These are phyloP conservation scores for Prietella phreatophila DNA, from an alignment of 2,113 vertebrate genomes.

Conservation along the genomic window DNA sequence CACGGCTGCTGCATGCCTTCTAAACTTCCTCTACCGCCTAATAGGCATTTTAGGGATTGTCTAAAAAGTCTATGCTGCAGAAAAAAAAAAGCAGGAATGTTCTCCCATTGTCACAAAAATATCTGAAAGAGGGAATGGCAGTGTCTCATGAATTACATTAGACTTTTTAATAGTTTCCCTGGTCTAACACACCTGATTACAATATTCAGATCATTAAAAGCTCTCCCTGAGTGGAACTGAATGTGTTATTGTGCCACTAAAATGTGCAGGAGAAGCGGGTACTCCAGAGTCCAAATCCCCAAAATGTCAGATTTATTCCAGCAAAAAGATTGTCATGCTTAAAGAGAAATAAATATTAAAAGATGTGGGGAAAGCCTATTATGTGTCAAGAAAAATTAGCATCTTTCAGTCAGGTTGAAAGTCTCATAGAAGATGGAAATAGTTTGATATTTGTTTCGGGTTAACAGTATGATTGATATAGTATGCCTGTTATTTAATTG, in stretches of 20 bases:
- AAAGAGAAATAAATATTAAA: neutral
- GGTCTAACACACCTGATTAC: neutral
- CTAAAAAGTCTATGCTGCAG: conserved; percentile 51
- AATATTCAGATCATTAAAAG: conserved; percentile 7
- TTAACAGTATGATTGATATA: neutral
- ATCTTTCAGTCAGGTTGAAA: neutral
- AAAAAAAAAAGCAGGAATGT: neutral
- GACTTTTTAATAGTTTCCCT: neutral
- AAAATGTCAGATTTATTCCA: neutral
- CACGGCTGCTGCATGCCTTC: conserved; percentile 54
- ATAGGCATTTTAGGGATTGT: conserved; percentile 53
- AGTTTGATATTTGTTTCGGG: neutral
- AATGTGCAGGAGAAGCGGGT: neutral
- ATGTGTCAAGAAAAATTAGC: neutral
- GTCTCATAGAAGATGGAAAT: neutral
- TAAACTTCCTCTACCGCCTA: conserved; percentile 53
- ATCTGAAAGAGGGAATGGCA: conserved; percentile 19
- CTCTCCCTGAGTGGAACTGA: no score
- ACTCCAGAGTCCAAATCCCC: neutral
- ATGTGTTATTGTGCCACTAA: neutral
- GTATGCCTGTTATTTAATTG: neutral
- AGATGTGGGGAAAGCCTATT: neutral
- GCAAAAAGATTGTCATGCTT: neutral
- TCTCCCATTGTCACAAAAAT: neutral
- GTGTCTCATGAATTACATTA: neutral